Evolutionary conservation across 2,113 vertebrate genomes (phyloP), one percentile per base, ranked within the genome.

Genomic region (Chloroceryle aenea): DNA sequence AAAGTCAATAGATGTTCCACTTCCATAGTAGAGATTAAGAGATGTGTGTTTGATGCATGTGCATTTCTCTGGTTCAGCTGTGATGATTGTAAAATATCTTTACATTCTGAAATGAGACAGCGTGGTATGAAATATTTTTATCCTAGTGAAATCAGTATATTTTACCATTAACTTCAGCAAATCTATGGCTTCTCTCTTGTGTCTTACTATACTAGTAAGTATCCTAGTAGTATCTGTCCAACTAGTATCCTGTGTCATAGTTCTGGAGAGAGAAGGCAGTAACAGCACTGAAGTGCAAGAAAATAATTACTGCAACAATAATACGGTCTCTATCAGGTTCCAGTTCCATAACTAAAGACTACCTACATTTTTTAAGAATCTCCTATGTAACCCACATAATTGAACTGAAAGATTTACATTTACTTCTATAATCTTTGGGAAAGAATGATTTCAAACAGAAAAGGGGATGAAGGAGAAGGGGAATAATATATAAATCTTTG

Each of bases 1-100:
- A 91, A 97, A 76, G 26, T 84, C 87, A 96, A 94, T 95, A 95
- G 14, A 43, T 75, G 86, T 91, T 91, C 30, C 38, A 87, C 61
- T 89, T 95, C 74, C 58, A 93, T 29, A 55, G 48, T 13, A 92
- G 74, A 42, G 87, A 85, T 36, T 92, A 66, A 83, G 64, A 85
- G 56, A 47, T 2, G 0, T 23, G 26, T 45, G 29, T 85, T 48
- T 79, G 72, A 92, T 80, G 59, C 22, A 18, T 62, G 50, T 32
- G 27, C 45, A 21, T 66, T 80, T 80, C 40, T 45, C 18, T 94
- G 76, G 32, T 88, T 96, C 61, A 79, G 27, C 50, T 93, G 69
- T 47, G 29, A 8, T 58, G n/a, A 29, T 3, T 83, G 56, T 78
- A 93, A 93, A 85, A 12, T 36, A 36, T 36, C 40, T 82, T 88